Evolutionary conservation across 1,140 invertebrate species (phyloP).

Genomic region (Kradibia gibbosae): DNA sequence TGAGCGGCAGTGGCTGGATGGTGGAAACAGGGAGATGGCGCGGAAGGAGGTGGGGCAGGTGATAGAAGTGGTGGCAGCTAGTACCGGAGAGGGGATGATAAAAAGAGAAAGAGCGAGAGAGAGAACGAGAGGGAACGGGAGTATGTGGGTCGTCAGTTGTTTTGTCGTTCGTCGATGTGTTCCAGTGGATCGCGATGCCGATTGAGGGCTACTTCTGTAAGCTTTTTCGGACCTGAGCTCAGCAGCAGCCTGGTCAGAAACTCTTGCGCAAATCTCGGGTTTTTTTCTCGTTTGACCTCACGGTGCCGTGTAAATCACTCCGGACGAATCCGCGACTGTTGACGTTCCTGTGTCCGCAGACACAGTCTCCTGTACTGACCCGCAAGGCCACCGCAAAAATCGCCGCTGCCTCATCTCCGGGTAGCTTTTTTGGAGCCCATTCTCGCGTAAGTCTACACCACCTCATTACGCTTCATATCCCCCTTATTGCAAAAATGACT

Average conservation of each 20-base stretch:
- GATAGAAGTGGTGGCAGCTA: neutral
- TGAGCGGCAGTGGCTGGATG: neutral
- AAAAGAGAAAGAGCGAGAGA: conserved; percentile 39
- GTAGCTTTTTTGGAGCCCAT: neutral
- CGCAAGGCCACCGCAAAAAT: neutral
- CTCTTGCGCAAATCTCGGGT: neutral
- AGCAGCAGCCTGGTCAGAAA: neutral
- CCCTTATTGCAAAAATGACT: no score
- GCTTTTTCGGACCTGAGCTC: conserved; percentile 3
- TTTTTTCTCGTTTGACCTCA: neutral
- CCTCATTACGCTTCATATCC: neutral
- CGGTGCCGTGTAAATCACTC: neutral
- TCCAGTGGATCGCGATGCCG: conserved; percentile 35
- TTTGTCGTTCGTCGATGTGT: conserved; percentile 47
- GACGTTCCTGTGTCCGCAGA: neutral
- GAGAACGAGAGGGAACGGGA: neutral
- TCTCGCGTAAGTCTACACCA: neutral
- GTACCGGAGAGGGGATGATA: conserved; percentile 30
- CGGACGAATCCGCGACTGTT: neutral
- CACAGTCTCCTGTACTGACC: neutral
- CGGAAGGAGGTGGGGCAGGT: neutral
- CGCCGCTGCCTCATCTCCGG: neutral
- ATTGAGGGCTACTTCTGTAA: conserved; percentile 16
- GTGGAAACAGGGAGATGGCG: neutral
- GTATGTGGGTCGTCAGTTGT: conserved; percentile 50